phyloP scores from a whole-genome alignment of 2,113 vertebrate genomes.

The Turnix velox region DNA sequence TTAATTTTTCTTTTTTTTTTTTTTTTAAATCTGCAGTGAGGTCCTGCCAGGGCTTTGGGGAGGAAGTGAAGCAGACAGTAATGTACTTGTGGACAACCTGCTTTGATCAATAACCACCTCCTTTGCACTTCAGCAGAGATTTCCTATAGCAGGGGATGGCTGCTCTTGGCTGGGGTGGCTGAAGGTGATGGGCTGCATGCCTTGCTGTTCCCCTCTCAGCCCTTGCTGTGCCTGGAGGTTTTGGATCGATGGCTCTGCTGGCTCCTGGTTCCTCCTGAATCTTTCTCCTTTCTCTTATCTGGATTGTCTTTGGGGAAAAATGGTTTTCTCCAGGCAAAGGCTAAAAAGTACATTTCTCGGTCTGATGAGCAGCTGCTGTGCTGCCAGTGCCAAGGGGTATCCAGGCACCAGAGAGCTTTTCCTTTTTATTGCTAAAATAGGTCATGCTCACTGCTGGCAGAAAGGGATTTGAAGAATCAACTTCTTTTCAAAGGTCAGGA shows the following conservation, averaged over 20 bases:
- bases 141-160: background rate
- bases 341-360: background rate
- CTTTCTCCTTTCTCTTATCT: background rate
- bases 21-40: background rate
- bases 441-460: background rate
- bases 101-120: background rate
- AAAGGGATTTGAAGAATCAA: background rate
- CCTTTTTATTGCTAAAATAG: conserved; percentile 49
- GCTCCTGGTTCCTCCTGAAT: background rate
- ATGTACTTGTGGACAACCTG: background rate
- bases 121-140: background rate
- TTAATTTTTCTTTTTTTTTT: background rate
- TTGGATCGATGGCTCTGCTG: background rate
- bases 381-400: conserved; percentile 17
- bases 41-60: background rate
- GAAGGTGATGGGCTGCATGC: background rate
- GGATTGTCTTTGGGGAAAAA: background rate
- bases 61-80: background rate
- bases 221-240: background rate
- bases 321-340: background rate
- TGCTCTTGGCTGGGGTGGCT: background rate
- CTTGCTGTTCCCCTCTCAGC: accelerated
- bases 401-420: conserved; percentile 34
- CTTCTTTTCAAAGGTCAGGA: background rate
- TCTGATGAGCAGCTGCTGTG: conserved; percentile 24